Evolutionary conservation across 2,797 vertebrate genomes (phyloP).

Genomic region (Sebastes variabilis): DNA sequence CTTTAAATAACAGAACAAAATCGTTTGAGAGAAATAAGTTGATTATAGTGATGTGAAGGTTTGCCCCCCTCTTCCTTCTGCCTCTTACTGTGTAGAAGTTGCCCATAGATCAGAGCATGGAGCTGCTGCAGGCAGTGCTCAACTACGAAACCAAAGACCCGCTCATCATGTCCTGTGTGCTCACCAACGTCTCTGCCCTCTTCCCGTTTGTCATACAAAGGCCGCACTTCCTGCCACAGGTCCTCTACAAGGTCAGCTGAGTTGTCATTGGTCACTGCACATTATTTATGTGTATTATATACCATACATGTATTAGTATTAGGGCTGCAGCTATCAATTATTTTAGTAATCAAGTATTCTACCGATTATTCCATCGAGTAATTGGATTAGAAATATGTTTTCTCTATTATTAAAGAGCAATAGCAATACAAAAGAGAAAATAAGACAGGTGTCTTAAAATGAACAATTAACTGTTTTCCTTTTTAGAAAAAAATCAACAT

Average conservation of each 20-base stretch:
- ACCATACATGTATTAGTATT: not conserved
- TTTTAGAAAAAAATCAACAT: too few species aligned
- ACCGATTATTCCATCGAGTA: too few species aligned
- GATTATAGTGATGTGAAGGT: not conserved
- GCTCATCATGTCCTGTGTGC: conserved; percentile 93
- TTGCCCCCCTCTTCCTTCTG: not conserved
- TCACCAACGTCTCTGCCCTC: conserved; percentile 92
- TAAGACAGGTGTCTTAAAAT: too few species aligned
- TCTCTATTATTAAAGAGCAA: too few species aligned
- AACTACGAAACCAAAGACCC: conserved; percentile 93
- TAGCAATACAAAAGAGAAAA: too few species aligned
- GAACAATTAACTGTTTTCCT: too few species aligned
- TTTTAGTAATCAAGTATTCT: too few species aligned
- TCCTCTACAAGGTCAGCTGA: conserved; percentile 90
- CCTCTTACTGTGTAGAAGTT: conserved; percentile 81
- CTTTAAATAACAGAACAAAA: not conserved
- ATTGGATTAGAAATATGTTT: too few species aligned
- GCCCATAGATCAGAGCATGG: conserved; percentile 89
- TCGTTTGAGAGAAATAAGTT: not conserved
- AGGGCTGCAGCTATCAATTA: too few species aligned
- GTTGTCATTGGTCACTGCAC: not conserved
- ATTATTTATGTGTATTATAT: not conserved
- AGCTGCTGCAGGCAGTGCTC: conserved; percentile 90
- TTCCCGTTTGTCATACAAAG: conserved; percentile 91
- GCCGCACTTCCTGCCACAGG: conserved; percentile 86